These are phyloP conservation scores for Tolmerus cingulatus DNA, from an alignment of 2,888 invertebrate genomes.

Conservation along the genomic window DNA sequence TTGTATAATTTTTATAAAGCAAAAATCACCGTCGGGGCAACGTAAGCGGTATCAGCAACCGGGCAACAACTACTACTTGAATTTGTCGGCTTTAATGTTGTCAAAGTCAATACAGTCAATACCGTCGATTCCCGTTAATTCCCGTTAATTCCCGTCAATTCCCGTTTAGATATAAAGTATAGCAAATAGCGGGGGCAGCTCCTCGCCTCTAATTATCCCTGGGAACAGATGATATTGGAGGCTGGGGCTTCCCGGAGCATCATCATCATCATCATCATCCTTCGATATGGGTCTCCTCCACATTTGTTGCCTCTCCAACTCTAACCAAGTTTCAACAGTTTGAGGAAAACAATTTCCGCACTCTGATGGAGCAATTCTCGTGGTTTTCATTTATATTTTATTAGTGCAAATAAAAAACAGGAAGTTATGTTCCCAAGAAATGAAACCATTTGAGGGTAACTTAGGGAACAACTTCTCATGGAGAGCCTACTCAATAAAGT, in stretches of 20 bases:
- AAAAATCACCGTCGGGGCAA: slow-evolving; percentile 28
- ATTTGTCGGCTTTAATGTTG: slow-evolving; percentile 32
- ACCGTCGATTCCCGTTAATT: neutral
- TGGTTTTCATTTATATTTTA: neutral
- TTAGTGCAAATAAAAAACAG: neutral
- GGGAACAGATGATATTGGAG: neutral
- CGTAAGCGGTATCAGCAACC: neutral
- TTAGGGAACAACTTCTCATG: neutral
- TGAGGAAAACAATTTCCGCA: neutral
- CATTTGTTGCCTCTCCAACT: neutral
- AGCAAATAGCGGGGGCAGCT: neutral
- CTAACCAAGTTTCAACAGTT: neutral
- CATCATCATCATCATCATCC: neutral
- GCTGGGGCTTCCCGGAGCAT: neutral
- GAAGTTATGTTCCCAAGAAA: neutral
- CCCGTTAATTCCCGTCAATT: neutral
- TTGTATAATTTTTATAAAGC: slow-evolving; percentile 41
- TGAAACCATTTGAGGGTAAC: neutral
- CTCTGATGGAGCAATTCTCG: neutral
- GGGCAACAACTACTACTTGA: neutral
- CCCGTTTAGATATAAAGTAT: neutral
- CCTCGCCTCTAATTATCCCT: slow-evolving; percentile 7
- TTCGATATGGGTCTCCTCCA: neutral
- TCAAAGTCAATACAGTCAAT: slow-evolving; percentile 20
- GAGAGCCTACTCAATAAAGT: neutral